phyloP scores from a whole-genome alignment of 2,888 invertebrate genomes.

The Drosophila mimica region DNA sequence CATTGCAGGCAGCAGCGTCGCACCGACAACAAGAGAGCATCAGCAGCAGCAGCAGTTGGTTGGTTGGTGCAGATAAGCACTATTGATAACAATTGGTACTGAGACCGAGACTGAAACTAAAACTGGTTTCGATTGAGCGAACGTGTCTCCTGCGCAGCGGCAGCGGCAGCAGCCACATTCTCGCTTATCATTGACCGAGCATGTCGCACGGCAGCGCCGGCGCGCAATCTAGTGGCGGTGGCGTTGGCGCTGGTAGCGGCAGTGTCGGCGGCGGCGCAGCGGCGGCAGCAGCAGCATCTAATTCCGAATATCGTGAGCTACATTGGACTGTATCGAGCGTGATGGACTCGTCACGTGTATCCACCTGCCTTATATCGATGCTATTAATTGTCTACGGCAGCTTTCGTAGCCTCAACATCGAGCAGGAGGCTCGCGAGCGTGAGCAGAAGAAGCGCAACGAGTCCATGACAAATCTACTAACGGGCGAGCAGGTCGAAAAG shows the following conservation, averaged over 20 bases:
- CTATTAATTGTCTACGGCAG: conserved; percentile 98
- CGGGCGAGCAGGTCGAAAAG: conserved; percentile 84
- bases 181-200: conserved; percentile 62
- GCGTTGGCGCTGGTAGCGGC: conserved; percentile 77
- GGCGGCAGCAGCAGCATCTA: conserved; percentile 69
- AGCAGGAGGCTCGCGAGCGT: conserved; percentile 95
- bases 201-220: conserved; percentile 83
- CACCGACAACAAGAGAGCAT: conserved; percentile 41
- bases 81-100: conserved; percentile 36
- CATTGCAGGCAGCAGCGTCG: conserved; percentile 52
- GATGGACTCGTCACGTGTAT: conserved; percentile 98
- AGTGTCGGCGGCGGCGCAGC: conserved; percentile 74
- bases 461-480: conserved; percentile 85
- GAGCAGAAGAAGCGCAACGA: conserved; percentile 90
- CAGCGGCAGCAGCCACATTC: conserved; percentile 29
- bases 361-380: conserved; percentile 98
- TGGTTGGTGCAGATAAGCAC: conserved; percentile 30
- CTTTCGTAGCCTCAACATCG: conserved; percentile 98
- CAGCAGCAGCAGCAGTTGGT: conserved; percentile 20
- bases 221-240: conserved; percentile 78
- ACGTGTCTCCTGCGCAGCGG: conserved; percentile 29
- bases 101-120: background rate
- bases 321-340: conserved; percentile 95
- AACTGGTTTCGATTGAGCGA: background rate
- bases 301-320: conserved; percentile 86